Evolutionary conservation across 2,113 vertebrate genomes (phyloP).

Genomic region (Onychostruthus taczanowskii): DNA sequence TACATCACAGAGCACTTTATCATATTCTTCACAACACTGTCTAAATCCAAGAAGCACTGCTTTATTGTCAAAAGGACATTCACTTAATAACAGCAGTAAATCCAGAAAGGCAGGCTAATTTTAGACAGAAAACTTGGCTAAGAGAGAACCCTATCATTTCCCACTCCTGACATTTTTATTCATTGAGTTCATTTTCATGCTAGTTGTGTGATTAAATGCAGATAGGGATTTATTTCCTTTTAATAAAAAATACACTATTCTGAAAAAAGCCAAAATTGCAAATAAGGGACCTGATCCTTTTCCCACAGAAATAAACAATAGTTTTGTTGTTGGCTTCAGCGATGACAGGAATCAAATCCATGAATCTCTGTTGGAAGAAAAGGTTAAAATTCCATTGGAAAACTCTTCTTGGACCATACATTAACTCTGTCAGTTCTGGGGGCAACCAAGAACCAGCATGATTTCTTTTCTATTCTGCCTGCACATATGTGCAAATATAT

Average conservation of each 20-base stretch:
- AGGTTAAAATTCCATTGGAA: conserved; percentile 65
- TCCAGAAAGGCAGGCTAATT: conserved; percentile 72
- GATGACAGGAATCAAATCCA: conserved; percentile 42
- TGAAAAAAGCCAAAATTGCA: conserved; percentile 65
- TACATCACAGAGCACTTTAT: conserved; percentile 71
- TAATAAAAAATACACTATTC: conserved; percentile 64
- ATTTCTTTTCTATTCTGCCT: conserved; percentile 44
- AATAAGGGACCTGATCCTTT: conserved; percentile 66
- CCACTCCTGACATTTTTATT: conserved; percentile 76
- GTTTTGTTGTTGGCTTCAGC: conserved; percentile 55
- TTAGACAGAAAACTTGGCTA: conserved; percentile 72
- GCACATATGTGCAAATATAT: background rate
- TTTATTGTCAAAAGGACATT: conserved; percentile 69
- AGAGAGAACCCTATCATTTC: conserved; percentile 69
- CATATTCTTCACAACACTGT: conserved; percentile 57
- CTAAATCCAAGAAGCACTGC: conserved; percentile 65
- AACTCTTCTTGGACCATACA: conserved; percentile 51
- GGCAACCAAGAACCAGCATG: conserved; percentile 32
- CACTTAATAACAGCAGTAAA: conserved; percentile 74
- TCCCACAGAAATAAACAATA: conserved; percentile 68
- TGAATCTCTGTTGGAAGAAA: conserved; percentile 57
- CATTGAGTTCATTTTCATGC: conserved; percentile 75
- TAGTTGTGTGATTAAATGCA: conserved; percentile 76
- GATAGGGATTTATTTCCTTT: conserved; percentile 74
- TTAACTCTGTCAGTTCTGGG: conserved; percentile 55